Evolutionary conservation across 2,888 invertebrate species (phyloP).

Genomic region (Drosophila hamatofila): DNA sequence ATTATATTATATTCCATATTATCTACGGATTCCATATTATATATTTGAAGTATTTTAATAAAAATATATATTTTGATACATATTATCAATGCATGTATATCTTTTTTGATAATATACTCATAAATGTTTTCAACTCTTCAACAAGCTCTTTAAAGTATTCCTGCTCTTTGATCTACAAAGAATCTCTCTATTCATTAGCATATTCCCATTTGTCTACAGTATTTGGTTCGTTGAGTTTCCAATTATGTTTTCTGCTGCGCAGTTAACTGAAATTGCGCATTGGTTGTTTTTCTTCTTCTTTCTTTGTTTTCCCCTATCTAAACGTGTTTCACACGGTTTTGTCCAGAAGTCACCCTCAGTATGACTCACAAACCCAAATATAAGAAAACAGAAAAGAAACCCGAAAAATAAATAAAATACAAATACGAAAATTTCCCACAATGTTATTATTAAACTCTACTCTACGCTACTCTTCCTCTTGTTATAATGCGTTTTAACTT

Average conservation of each 20-base stretch:
- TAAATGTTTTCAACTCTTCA: too few relatives aligned
- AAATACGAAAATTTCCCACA: conserved; percentile 49
- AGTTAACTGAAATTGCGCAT: conserved; percentile 40
- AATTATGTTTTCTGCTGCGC: conserved; percentile 20
- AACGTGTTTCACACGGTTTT: conserved; percentile 47
- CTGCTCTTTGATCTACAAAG: neutral
- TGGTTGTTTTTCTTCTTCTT: conserved; percentile 4
- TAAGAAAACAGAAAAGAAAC: conserved; percentile 4
- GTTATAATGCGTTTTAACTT: conserved; percentile 65
- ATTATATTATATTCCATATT: too few relatives aligned
- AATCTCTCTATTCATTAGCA: neutral
- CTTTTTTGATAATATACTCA: too few relatives aligned
- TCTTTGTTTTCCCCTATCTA: neutral
- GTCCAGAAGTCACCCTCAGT: conserved; percentile 47
- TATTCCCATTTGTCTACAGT: conserved; percentile 9
- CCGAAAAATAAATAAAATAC: conserved; percentile 10
- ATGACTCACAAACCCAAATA: conserved; percentile 31
- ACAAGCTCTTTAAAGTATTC: neutral
- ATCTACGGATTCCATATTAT: too few relatives aligned
- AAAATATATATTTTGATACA: too few relatives aligned
- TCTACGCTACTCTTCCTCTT: conserved; percentile 12
- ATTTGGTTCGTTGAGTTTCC: conserved; percentile 21
- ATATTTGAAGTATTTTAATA: too few relatives aligned
- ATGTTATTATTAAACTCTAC: conserved; percentile 19
- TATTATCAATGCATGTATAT: too few relatives aligned